phyloP scores from a whole-genome alignment of 1,140 invertebrate species.

The Rhynchophorus ferrugineus region DNA sequence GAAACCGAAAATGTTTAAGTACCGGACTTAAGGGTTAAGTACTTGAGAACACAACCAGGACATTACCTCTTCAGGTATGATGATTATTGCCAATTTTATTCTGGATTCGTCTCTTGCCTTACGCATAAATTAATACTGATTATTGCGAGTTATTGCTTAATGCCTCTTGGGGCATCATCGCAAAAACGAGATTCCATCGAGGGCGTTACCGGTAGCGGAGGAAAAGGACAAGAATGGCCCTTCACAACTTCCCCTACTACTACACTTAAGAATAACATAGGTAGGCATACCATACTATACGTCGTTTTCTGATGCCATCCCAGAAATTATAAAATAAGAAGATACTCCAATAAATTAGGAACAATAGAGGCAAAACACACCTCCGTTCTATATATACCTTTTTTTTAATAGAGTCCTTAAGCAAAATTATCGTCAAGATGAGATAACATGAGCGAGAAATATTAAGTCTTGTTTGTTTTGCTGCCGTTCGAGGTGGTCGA shows the following conservation, averaged over 20 bases:
- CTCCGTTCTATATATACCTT: too few species aligned
- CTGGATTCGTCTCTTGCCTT: slow-evolving; percentile 21
- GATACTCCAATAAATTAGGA: too few species aligned
- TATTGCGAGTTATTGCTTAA: slow-evolving; percentile 44
- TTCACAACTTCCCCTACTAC: too few species aligned
- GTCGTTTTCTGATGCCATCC: too few species aligned
- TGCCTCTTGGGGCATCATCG: slow-evolving; percentile 32
- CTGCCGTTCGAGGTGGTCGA: too few species aligned
- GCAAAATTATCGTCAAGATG: not conserved
- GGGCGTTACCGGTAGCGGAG: too few species aligned
- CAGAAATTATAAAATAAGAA: too few species aligned
- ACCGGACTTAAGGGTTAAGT: slow-evolving; percentile 25
- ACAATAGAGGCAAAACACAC: too few species aligned
- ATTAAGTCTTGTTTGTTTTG: slow-evolving; percentile 3
- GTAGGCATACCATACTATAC: too few species aligned
- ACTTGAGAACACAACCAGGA: slow-evolving; percentile 32
- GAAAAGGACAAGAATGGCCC: too few species aligned
- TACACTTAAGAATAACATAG: too few species aligned
- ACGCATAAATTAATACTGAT: slow-evolving; percentile 37
- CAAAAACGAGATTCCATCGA: slow-evolving; percentile 11
- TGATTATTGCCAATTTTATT: slow-evolving; percentile 32
- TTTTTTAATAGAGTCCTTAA: too few species aligned
- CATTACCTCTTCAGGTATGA: slow-evolving; percentile 5
- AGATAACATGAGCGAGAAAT: slow-evolving; percentile 21
- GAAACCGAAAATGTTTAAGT: slow-evolving; percentile 21